Evolutionary conservation across 2,113 vertebrate genomes (phyloP).

Genomic region (Paratilapia polleni): DNA sequence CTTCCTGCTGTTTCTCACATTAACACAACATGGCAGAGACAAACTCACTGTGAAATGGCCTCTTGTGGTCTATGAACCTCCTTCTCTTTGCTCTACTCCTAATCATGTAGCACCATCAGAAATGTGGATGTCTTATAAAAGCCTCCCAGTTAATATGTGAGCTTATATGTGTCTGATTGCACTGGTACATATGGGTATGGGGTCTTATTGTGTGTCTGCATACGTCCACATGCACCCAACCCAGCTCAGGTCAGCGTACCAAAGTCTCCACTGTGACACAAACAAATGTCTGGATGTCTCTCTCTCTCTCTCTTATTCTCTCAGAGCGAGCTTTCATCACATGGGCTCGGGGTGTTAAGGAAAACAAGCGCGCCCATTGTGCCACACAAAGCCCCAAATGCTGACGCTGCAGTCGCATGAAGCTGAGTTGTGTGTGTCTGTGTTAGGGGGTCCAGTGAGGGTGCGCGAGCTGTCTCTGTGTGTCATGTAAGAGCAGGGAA

Average conservation of each 20-base stretch:
- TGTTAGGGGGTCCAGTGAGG: conserved; percentile 26
- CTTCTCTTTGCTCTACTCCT: neutral
- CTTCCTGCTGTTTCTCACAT: conserved; percentile 68
- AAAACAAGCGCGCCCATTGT: conserved; percentile 85
- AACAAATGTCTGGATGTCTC: conserved; percentile 79
- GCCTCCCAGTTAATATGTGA: neutral
- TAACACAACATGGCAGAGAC: conserved; percentile 28
- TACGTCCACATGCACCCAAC: conserved; percentile 32
- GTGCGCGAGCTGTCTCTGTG: conserved; percentile 39
- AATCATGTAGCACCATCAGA: conserved; percentile 21
- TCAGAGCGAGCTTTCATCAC: conserved; percentile 77
- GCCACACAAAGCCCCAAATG: conserved; percentile 80
- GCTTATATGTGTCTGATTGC: neutral
- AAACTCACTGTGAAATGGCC: neutral
- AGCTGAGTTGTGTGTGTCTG: conserved; percentile 47
- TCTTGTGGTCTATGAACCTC: neutral
- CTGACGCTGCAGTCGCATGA: conserved; percentile 82
- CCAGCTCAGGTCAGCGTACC: conserved; percentile 66
- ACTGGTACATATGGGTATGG: conserved; percentile 19
- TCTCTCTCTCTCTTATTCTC: conserved; percentile 64
- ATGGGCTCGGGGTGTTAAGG: conserved; percentile 80
- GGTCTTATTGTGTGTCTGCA: conserved; percentile 33
- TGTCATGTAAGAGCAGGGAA: conserved; percentile 65
- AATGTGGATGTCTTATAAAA: neutral
- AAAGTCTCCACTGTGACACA: conserved; percentile 76